Evolutionary conservation across 2,113 vertebrate species (phyloP).

Genomic region (Apteryx owenii): DNA sequence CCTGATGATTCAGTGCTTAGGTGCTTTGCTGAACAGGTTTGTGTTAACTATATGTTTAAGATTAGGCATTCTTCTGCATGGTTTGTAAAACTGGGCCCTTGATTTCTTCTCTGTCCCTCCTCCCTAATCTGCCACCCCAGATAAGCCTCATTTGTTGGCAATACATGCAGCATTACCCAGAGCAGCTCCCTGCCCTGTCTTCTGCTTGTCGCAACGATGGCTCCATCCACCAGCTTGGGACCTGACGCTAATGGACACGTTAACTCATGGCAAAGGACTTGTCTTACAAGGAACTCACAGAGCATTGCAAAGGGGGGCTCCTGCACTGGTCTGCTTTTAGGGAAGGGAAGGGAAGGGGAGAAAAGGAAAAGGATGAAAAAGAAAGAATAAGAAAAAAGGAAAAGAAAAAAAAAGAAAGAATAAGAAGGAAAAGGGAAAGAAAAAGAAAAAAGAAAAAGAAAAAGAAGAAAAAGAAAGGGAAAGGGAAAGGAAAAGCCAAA

Average conservation of each 20-base stretch:
- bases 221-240: background rate
- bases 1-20: rapidly evolving
- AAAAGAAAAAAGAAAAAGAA: rapidly evolving
- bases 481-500: background rate
- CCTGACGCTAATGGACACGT: no score
- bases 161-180: background rate
- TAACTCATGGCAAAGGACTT: background rate
- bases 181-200: background rate
- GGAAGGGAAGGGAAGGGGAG: background rate
- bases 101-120: background rate
- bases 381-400: rapidly evolving
- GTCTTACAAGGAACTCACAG: background rate
- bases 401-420: rapidly evolving
- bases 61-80: background rate
- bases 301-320: rapidly evolving
- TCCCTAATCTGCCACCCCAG: background rate
- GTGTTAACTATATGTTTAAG: background rate
- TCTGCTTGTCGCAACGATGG: no score
- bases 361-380: rapidly evolving
- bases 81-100: background rate
- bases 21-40: background rate
- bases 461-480: rapidly evolving
- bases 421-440: rapidly evolving
- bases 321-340: background rate
- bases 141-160: background rate